phyloP scores from a whole-genome alignment of 37 sponge, comb jelly and placozoan species.

The Halichondria panicea region DNA sequence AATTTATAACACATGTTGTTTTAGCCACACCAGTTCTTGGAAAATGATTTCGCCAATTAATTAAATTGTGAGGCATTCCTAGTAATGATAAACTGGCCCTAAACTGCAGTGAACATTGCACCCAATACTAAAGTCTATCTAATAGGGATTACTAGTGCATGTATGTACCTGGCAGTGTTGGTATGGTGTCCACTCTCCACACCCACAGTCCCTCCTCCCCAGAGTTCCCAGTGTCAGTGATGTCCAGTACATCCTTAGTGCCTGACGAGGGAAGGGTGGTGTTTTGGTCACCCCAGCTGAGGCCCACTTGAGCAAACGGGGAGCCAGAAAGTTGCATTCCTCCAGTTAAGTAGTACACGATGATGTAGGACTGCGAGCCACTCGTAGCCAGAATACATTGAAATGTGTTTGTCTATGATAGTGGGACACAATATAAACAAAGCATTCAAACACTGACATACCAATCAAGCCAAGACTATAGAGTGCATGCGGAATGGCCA shows the following conservation, averaged over 20 bases:
- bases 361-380: not conserved
- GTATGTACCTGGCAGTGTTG: constrained; percentile 11
- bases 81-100: no score
- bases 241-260: constrained; percentile 10
- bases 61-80: no score
- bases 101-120: no score
- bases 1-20: no score
- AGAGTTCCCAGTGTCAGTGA: constrained; percentile 4
- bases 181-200: constrained; percentile 1
- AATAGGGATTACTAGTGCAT: no score
- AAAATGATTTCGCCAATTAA: no score
- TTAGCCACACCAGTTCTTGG: no score
- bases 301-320: constrained; percentile 27
- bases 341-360: constrained; percentile 16
- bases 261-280: constrained; percentile 26
- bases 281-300: constrained; percentile 14
- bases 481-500: not conserved
- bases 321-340: constrained; percentile 1
- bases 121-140: no score
- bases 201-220: constrained; percentile 12
- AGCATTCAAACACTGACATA: constrained; percentile 3
- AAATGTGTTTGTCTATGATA: constrained; percentile 21
- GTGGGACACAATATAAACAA: not conserved
- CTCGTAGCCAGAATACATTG: constrained; percentile 23
- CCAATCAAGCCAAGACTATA: not conserved